Evolutionary conservation across 2,113 vertebrate species (phyloP), one percentile per base, ranked within the genome.

Genomic region (Glareola pratincola): DNA sequence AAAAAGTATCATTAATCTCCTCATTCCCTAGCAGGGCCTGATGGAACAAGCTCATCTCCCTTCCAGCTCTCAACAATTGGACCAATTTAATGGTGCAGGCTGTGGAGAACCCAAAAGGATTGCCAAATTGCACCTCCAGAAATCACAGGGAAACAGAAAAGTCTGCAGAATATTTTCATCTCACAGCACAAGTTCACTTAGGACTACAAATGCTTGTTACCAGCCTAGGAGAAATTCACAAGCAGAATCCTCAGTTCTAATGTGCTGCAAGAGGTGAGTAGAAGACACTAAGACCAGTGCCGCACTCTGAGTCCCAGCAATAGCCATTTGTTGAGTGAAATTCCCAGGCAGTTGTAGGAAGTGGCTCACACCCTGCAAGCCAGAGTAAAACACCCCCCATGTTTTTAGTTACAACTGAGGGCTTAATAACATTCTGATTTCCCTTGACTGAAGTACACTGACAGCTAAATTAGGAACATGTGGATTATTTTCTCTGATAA

Each of bases 351-450:
- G 13, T 36, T 0, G 0, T 57, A 85, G 23, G 17, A 78, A 59
- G 20, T 21, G 4, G 5, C 72, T 93, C 32, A 54, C 20, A 71
- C 1, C 7, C 8, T 72, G 26, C 0, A 1, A 3, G 0, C 20
- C 20, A 50, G 27, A 82, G 10, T 6, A 75, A 84, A 88, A 9
- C 8, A 45, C 1, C 1, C 6, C 4, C 1, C 24, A 8, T 2
- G 7, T 34, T 62, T 81, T 72, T 14, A 47, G 3, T 62, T 85
- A 62, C 77, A 89, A 71, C 6, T 53, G 47, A 71, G 11, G 6
- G 5, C 8, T 91, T 68, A 67, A 57, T 67, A 85, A 56, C 21
- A 10, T 64, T 87, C 8, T 37, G 5, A n/a, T 88, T 69, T 50
- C 32, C 41, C 17, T 88, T 74, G 22, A 47, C 37, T 79, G 66